Conservation (phyloP, 2,113 vertebrate species). For the Seriola rivoliana region DNA sequence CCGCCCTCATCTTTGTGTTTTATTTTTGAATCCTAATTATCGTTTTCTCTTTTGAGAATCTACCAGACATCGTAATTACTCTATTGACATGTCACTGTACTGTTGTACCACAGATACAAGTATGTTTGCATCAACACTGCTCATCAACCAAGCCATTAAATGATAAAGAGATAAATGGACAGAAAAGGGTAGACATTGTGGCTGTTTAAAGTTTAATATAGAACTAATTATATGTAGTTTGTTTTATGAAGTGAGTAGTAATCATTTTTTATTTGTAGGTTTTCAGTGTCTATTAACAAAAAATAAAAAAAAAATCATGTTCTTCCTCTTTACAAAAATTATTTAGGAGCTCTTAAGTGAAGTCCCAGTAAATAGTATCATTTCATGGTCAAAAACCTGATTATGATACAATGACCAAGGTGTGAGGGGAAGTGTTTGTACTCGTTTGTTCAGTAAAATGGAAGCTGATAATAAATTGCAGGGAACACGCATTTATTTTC, state of each 20-base stretch:
- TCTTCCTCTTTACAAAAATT: not conserved
- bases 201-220: conserved; percentile 1
- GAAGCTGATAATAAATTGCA: conserved; percentile 71
- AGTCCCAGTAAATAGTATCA: conserved; percentile 1
- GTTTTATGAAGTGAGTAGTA: conserved; percentile 1
- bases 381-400: conserved; percentile 46
- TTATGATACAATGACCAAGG: conserved; percentile 45
- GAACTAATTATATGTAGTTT: conserved; percentile 3
- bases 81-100: not conserved
- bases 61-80: conserved; percentile 30
- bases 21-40: conserved; percentile 21
- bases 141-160: conserved; percentile 3
- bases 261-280: not conserved
- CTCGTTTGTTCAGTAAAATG: conserved; percentile 68
- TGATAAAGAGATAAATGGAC: not conserved
- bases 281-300: not conserved
- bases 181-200: not conserved
- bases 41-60: conserved; percentile 24
- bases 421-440: conserved; percentile 62
- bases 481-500: conserved; percentile 62
- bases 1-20: conserved; percentile 35
- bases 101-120: not conserved
- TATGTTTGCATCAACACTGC: not conserved
- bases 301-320: too few relatives aligned
- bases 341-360: not conserved